These are phyloP conservation scores for Nebria ingens DNA, from an alignment of 1,140 invertebrate species.

Conservation along the genomic window DNA sequence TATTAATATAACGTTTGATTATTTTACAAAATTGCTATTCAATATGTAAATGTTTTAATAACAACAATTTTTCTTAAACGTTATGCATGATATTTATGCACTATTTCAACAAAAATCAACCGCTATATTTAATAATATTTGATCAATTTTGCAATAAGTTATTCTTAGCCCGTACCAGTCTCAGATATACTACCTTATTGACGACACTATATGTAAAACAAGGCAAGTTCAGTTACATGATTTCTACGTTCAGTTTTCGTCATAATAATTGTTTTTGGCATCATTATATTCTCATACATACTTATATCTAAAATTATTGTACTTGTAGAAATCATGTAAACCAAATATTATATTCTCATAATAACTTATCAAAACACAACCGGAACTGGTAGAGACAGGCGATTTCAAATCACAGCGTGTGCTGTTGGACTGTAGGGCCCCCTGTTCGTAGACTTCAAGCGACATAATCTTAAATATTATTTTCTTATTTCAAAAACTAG, in stretches of 20 bases:
- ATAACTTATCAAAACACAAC: neutral
- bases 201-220: neutral
- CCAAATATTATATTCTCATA: neutral
- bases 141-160: neutral
- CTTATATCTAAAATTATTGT: neutral
- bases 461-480: neutral
- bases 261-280: neutral
- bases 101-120: neutral
- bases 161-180: neutral
- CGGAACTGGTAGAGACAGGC: neutral
- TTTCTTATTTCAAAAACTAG: neutral
- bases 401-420: neutral
- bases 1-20: no score
- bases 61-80: no score
- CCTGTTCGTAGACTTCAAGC: neutral
- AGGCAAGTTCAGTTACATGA: neutral
- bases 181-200: neutral
- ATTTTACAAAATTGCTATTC: no score
- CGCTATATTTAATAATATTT: neutral
- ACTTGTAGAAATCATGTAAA: neutral
- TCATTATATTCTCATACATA: no score
- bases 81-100: neutral
- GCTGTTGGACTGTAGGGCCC: slow-evolving; percentile 7
- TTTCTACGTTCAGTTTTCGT: neutral
- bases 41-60: no score